A percentile compares a stretch with the other conserved stretches of the same genome.
Conservation (phyloP, 2,113 vertebrate genomes). For the Engraulis encrasicolus region DNA sequence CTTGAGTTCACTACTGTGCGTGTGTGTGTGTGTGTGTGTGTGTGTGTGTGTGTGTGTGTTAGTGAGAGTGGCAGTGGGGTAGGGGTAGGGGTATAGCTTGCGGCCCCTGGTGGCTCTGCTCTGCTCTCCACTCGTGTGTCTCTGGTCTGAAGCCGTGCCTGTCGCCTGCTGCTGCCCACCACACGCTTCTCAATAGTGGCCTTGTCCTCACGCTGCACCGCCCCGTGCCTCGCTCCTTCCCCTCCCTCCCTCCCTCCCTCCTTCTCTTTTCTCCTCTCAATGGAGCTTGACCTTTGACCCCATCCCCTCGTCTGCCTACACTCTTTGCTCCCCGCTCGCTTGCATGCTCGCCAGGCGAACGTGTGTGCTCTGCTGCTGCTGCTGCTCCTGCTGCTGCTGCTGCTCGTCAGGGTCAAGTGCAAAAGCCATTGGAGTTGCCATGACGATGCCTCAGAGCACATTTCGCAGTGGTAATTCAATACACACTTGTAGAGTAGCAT, state of each 20-base stretch:
- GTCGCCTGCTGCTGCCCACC: not conserved
- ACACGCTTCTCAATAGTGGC: not conserved
- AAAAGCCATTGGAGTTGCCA: conserved; percentile 5
- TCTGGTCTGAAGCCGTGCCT: conserved; percentile 7
- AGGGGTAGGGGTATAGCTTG: not conserved
- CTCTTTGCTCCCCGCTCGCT: not conserved
- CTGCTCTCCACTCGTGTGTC: too few species aligned
- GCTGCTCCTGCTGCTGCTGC: not conserved
- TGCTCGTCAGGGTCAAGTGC: not conserved
- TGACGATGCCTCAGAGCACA: not conserved
- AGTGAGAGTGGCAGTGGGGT: not conserved
- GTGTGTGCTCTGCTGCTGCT: not conserved
- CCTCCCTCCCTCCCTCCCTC: not conserved
- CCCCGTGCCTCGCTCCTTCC: not conserved
- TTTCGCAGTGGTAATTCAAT: too few species aligned
- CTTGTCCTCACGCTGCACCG: not conserved
- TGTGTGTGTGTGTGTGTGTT: not conserved
- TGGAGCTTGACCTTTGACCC: conserved; percentile 1
- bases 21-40: not conserved
- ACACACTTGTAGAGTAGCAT: too few species aligned
- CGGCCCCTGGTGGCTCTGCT: not conserved
- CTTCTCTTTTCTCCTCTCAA: not conserved
- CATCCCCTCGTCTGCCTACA: not conserved
- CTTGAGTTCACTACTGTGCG: not conserved
- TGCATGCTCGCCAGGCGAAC: not conserved